phyloP scores from a whole-genome alignment of 2,888 invertebrate species.

The Dynastes grantii region DNA sequence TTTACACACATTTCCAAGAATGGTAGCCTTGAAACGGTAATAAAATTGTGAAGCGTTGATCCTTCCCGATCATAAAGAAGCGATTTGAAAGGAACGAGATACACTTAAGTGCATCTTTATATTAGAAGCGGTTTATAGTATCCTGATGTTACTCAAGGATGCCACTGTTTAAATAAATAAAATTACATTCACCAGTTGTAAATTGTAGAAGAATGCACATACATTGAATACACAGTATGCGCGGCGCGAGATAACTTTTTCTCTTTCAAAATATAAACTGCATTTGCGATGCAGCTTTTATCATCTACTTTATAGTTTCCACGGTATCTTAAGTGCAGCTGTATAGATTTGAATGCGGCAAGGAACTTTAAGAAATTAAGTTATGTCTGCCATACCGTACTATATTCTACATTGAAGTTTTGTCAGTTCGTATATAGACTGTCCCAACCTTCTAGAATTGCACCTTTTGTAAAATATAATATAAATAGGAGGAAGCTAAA shows the following conservation, averaged over 20 bases:
- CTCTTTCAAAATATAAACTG: background rate
- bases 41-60: constrained; percentile 19
- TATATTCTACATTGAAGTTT: too few species aligned
- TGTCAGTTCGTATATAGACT: too few species aligned
- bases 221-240: background rate
- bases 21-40: constrained; percentile 5
- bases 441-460: too few species aligned
- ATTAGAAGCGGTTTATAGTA: constrained; percentile 9
- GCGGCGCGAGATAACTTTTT: background rate
- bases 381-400: too few species aligned
- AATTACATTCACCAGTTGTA: constrained; percentile 17
- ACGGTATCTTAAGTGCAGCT: background rate
- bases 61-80: constrained; percentile 15
- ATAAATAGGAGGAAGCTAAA: too few species aligned
- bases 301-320: background rate
- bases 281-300: background rate
- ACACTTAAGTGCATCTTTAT: constrained; percentile 21
- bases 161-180: constrained; percentile 16
- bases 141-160: constrained; percentile 15
- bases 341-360: too few species aligned
- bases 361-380: too few species aligned
- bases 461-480: too few species aligned
- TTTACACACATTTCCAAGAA: constrained; percentile 20
- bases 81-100: constrained; percentile 15
- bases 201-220: constrained; percentile 9